A percentile compares a stretch with the other conserved stretches of the same genome.
Conservation (phyloP, 2,113 vertebrate genomes). For the Poeciliopsis turrubarensis region DNA sequence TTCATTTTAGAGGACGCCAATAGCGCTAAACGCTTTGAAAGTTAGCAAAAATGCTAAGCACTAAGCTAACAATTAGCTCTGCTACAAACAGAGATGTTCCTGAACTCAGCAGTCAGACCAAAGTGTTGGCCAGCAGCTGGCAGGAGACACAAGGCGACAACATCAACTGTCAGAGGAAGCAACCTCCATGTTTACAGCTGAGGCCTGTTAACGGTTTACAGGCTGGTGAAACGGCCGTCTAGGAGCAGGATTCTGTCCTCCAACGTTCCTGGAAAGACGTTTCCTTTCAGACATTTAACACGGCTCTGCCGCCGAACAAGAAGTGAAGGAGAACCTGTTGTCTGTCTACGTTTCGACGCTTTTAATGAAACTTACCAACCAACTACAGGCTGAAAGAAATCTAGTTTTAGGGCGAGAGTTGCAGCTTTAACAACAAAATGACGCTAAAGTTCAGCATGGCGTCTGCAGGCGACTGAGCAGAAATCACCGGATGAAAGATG, state of each 20-base stretch:
- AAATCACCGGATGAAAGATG: constrained; percentile 10
- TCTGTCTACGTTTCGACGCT: constrained; percentile 7
- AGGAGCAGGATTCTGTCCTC: background rate
- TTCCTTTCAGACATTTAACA: too few relatives aligned
- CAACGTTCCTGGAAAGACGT: background rate
- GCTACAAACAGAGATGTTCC: too few relatives aligned
- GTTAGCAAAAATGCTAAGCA: too few relatives aligned
- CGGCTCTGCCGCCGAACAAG: too few relatives aligned
- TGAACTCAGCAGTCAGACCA: constrained; percentile 18
- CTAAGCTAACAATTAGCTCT: too few relatives aligned
- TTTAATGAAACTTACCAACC: constrained; percentile 68
- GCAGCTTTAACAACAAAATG: constrained; percentile 62
- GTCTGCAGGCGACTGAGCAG: constrained; percentile 3
- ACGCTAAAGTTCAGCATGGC: constrained; percentile 26
- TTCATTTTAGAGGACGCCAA: too few relatives aligned
- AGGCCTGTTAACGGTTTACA: constrained; percentile 45
- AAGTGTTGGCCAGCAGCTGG: constrained; percentile 51
- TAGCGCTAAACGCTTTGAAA: too few relatives aligned
- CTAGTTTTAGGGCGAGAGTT: constrained; percentile 19
- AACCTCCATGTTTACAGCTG: constrained; percentile 52
- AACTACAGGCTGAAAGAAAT: constrained; percentile 68
- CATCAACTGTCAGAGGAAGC: constrained; percentile 65
- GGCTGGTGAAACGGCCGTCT: constrained; percentile 12
- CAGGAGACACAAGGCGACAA: constrained; percentile 63
- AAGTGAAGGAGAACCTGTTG: background rate